Evolutionary conservation across 35 echinoderm and acorn worm genomes (phyloP), one percentile per base, ranked within the genome.

Genomic region (Heliocidaris erythrogramma): DNA sequence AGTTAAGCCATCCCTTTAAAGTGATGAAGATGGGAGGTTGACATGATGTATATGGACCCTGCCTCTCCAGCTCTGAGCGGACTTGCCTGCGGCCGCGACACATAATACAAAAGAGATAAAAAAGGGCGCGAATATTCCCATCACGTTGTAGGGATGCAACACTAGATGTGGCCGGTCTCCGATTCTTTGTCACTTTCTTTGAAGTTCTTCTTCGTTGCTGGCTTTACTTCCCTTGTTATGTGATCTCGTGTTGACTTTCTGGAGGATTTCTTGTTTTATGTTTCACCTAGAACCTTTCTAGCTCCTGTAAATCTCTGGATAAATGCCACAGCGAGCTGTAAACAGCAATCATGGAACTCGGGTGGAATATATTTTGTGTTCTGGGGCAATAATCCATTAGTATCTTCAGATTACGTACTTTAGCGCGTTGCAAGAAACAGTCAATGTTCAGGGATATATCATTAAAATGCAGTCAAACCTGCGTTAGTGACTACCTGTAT

Each of bases 191-290:
- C 65, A 27, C 27, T 78, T 78, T 78, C 65, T 78, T 78, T 78
- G 65, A 78, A 27, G 65, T 78, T 78, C 65, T 18, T 78, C 65
- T 78, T 24, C 7, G 65, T 78, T 78, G 65, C 65, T 78, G 65
- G 65, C 65, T 78, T 78, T 78, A 42, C 35, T 78, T 27, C 21
- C 65, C 65, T 78, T 78, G 65, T 78, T 78, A 78, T 78, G 65
- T 78, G 65, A 78, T 78, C 65, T 78, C 5, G 21, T 78, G 65
- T 78, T 78, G 65, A 78, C 18, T 78, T 78, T 78, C 18, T 18
- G 65, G 65, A 78, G 65, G 65, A 78, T 78, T 78, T 78, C 65
- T 78, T 78, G 65, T 18, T 78, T 78, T 78, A n/a, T 27, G 65
- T 78, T 78, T 24, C 14, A 27, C 27, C 5, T 4, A 7, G n/a